Evolutionary conservation across 2,888 invertebrate genomes (phyloP).

Genomic region (Philopedon plagiatum): DNA sequence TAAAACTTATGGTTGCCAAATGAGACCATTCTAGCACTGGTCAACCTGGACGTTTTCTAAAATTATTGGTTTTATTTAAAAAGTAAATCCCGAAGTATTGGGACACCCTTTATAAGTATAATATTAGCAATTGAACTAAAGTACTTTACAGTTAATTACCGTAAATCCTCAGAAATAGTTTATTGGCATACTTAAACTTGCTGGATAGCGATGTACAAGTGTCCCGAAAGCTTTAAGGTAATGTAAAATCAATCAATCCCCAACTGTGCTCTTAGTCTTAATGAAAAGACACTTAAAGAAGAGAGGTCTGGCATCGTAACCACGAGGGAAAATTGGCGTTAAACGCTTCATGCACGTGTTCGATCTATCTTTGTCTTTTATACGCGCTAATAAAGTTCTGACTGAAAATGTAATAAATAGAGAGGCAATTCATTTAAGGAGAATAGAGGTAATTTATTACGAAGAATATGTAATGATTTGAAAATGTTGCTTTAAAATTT

Average conservation of each 20-base stretch:
- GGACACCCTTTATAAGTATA: too few relatives aligned
- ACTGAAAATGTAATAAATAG: neutral
- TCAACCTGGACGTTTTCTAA: too few relatives aligned
- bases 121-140: too few relatives aligned
- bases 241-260: neutral
- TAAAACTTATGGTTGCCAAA: too few relatives aligned
- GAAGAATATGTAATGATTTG: too few relatives aligned
- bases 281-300: neutral
- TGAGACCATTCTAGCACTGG: too few relatives aligned
- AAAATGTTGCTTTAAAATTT: too few relatives aligned
- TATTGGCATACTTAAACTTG: neutral
- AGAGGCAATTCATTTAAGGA: neutral
- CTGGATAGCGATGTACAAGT: neutral
- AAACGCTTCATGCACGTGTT: neutral
- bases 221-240: neutral
- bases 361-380: neutral
- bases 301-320: neutral
- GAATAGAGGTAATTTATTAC: neutral
- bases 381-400: neutral
- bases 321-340: neutral
- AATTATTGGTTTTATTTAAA: too few relatives aligned
- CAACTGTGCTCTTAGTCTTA: neutral
- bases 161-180: neutral
- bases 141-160: neutral
- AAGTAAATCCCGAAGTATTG: too few relatives aligned